Evolutionary conservation across 2,888 invertebrate genomes (phyloP).

Genomic region (Meghimatium bilineatum): DNA sequence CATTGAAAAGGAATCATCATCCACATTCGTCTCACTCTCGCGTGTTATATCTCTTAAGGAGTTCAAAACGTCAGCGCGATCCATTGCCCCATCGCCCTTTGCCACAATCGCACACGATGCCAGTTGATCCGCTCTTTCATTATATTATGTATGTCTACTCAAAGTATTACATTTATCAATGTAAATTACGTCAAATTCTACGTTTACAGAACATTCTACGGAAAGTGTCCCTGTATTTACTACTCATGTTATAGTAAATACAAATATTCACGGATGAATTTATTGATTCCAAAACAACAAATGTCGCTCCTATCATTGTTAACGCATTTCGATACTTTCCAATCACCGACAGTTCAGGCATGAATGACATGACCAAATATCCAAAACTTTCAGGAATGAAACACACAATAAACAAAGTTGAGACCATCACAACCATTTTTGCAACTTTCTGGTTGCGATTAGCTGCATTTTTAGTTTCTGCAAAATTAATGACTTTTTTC

Average conservation of each 20-base stretch:
- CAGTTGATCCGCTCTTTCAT: too few species aligned
- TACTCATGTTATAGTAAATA: constrained; percentile 8
- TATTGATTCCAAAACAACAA: neutral
- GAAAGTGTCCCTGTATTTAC: neutral
- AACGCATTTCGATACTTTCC: neutral
- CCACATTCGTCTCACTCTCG: too few species aligned
- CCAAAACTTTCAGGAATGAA: neutral
- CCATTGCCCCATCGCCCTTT: too few species aligned
- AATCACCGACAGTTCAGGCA: neutral
- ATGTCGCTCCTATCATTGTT: neutral
- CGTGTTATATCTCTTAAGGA: too few species aligned
- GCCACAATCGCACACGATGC: too few species aligned
- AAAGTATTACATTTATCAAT: too few species aligned
- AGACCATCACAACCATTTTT: neutral
- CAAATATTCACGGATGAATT: constrained; percentile 27
- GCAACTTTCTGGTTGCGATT: neutral
- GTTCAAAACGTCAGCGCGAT: too few species aligned
- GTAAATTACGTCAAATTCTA: too few species aligned
- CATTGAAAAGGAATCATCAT: too few species aligned
- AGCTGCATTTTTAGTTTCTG: neutral
- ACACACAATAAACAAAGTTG: neutral
- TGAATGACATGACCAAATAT: neutral
- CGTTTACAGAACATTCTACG: neutral
- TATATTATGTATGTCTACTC: too few species aligned
- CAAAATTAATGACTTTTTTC: too few species aligned